Evolutionary conservation across 2,888 invertebrate genomes (phyloP).

Genomic region (Helleia helle): DNA sequence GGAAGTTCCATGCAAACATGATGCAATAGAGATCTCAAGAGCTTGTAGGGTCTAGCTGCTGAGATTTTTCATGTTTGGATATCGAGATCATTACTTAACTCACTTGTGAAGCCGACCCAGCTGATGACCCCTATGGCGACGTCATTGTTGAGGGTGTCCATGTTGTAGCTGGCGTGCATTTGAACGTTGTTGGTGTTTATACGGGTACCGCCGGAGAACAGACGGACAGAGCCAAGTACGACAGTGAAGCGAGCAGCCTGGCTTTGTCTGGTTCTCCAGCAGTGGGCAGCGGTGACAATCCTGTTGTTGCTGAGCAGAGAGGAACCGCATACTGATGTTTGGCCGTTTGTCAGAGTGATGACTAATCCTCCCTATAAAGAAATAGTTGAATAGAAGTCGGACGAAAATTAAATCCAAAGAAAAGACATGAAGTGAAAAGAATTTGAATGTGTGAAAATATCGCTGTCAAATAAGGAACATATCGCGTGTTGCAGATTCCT

Average conservation of each 20-base stretch:
- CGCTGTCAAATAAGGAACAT: too few relatives aligned
- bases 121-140: constrained; percentile 29
- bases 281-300: constrained; percentile 34
- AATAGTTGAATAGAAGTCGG: too few relatives aligned
- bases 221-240: constrained; percentile 30
- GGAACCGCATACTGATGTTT: constrained; percentile 34
- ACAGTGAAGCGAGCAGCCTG: constrained; percentile 33
- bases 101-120: constrained; percentile 14
- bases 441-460: too few relatives aligned
- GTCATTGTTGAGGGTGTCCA: constrained; percentile 24
- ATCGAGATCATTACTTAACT: neutral
- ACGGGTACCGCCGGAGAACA: constrained; percentile 32
- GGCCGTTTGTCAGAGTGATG: constrained; percentile 27
- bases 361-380: constrained; percentile 32
- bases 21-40: neutral
- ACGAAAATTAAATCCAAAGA: too few relatives aligned
- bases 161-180: constrained; percentile 28
- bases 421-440: neutral
- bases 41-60: neutral
- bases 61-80: neutral
- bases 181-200: constrained; percentile 24
- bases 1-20: neutral
- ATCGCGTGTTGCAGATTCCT: too few relatives aligned
- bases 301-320: constrained; percentile 35
- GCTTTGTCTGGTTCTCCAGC: constrained; percentile 31